These are phyloP conservation scores for Netelia melanura DNA, from an alignment of 2,888 invertebrate genomes.

Conservation along the genomic window DNA sequence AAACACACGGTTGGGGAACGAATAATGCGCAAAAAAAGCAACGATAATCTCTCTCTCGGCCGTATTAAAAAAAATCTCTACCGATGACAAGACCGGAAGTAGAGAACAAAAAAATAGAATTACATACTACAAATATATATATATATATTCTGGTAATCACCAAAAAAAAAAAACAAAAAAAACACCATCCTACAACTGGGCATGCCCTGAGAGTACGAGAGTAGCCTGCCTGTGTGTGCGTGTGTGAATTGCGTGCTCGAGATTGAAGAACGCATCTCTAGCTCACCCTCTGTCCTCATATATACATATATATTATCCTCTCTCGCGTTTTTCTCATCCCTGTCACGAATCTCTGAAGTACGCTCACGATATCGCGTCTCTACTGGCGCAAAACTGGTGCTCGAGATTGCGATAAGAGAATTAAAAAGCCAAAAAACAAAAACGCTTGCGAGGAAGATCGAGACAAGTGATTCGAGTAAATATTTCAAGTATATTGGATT, in stretches of 20 bases:
- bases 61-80: background rate
- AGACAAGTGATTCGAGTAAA: constrained; percentile 28
- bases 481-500: background rate
- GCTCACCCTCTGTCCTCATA: constrained; percentile 50
- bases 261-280: constrained; percentile 53
- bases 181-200: constrained; percentile 84
- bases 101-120: constrained; percentile 36
- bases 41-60: background rate
- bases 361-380: constrained; percentile 27
- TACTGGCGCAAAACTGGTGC: background rate
- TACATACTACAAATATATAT: background rate
- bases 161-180: constrained; percentile 70
- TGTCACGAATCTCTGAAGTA: constrained; percentile 22
- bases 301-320: background rate
- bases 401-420: constrained; percentile 36
- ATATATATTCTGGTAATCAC: constrained; percentile 57
- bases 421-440: background rate
- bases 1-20: background rate
- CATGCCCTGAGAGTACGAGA: constrained; percentile 85
- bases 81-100: constrained; percentile 17
- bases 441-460: constrained; percentile 22
- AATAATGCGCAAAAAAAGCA: background rate
- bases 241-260: constrained; percentile 60
- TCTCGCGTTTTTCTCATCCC: constrained; percentile 43
- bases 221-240: constrained; percentile 78